Evolutionary conservation across 1,140 invertebrate species (phyloP), one percentile per base, ranked within the genome.

Genomic region (Zelostemma sp.): DNA sequence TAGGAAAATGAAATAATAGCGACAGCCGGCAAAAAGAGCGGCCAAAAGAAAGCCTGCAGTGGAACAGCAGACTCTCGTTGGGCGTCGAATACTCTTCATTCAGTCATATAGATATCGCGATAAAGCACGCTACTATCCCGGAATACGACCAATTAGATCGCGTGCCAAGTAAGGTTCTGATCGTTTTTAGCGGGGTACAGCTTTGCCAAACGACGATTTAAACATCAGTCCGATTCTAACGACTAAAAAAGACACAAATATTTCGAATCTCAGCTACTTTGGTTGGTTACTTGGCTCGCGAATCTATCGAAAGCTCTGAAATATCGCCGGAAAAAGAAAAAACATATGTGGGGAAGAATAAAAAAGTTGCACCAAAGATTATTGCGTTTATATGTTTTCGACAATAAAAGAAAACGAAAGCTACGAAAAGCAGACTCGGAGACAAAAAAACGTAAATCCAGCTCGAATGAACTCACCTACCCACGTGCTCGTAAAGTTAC

Each of bases 121-220:
- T 78, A 80, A 78, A 80, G 73, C 76, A 77, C 80, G 69, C 57
- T 50, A 58, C 58, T 63, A 74, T 65, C 72, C 65, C 74, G 68
- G 77, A 73, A 74, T 80, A 81, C 71, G 76, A 77, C 75, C 79
- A 81, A 83, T 83, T 83, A 82, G 72, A 72, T 70, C 58, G 66
- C 72, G 75, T 81, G 79, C 79, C 80, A 82, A 83, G 63, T 75
- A 63, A 73, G 64, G 63, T 73, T 64, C 77, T 75, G 73, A 75
- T 77, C 67, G 70, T 12, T 59, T 21, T 33, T 47, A 38, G 28
- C 28, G 25, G 46, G 46, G 41, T 61, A 43, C 41, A 31, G 50
- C 66, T 68, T 64, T 70, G 76, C 72, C 77, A 79, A 79, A 76
- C 60, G 71, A 63, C 70, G 60, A 68, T 78, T 78, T 75, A 68